phyloP scores from a whole-genome alignment of 1,140 invertebrate species.

The Drosophila pseudoananassae region DNA sequence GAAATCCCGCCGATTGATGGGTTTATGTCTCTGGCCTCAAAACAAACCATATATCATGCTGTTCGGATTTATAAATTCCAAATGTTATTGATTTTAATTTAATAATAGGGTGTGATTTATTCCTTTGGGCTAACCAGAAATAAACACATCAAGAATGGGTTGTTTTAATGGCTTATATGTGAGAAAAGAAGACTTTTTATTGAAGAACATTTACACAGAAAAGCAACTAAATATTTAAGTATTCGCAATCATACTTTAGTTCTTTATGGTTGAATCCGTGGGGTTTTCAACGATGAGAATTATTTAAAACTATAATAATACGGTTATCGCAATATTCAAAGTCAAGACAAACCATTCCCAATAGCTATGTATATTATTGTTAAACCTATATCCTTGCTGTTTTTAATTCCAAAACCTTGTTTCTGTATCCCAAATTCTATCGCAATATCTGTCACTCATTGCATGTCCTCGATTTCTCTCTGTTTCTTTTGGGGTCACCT shows the following conservation, averaged over 20 bases:
- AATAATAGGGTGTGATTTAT: slow-evolving; percentile 50
- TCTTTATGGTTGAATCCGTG: neutral
- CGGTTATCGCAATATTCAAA: neutral
- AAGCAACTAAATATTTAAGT: neutral
- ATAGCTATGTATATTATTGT: neutral
- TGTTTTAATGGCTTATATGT: neutral
- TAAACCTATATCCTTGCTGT: neutral
- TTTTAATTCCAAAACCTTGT: neutral
- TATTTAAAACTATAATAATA: too few relatives aligned
- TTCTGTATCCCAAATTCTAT: slow-evolving; percentile 8
- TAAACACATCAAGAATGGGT: slow-evolving; percentile 19
- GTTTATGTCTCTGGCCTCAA: slow-evolving; percentile 61
- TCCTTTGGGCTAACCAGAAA: neutral
- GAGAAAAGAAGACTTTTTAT: too few relatives aligned
- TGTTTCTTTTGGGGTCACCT: slow-evolving; percentile 54
- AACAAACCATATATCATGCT: slow-evolving; percentile 67
- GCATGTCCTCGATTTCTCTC: slow-evolving; percentile 65
- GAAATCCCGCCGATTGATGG: slow-evolving; percentile 55
- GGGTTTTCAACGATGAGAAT: too few relatives aligned
- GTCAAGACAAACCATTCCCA: slow-evolving; percentile 21
- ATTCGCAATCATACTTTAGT: neutral
- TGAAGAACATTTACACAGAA: too few relatives aligned
- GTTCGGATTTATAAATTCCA: slow-evolving; percentile 37
- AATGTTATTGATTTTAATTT: slow-evolving; percentile 56
- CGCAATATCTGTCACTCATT: slow-evolving; percentile 59